Conservation (phyloP, 2,888 invertebrate genomes). For the Sthenelais limicola region DNA sequence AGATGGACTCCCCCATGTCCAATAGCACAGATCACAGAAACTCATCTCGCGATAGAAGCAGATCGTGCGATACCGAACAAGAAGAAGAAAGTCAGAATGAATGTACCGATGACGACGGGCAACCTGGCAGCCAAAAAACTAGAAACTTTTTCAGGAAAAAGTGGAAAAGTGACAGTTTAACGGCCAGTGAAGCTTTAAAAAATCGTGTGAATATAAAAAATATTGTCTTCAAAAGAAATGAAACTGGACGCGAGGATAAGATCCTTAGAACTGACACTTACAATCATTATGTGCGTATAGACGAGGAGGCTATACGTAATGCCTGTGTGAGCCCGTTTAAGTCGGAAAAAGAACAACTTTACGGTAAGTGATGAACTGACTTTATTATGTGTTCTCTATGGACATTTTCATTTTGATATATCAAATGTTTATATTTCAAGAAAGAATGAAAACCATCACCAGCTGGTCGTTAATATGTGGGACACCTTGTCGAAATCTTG, state of each 20-base stretch:
- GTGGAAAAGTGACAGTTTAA: slow-evolving; percentile 17
- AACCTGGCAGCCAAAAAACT: neutral
- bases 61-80: slow-evolving; percentile 23
- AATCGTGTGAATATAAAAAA: neutral
- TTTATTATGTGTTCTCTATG: too few species aligned
- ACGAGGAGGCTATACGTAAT: neutral
- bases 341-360: slow-evolving; percentile 7
- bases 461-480: too few species aligned
- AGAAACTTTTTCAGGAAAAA: slow-evolving; percentile 30
- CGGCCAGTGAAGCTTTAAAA: slow-evolving; percentile 6
- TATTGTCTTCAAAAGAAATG: slow-evolving; percentile 13
- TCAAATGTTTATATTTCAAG: too few species aligned
- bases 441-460: too few species aligned
- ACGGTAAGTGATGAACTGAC: too few species aligned
- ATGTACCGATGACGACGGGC: slow-evolving; percentile 14
- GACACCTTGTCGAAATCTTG: too few species aligned
- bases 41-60: slow-evolving; percentile 16
- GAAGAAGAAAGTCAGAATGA: neutral
- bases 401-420: too few species aligned
- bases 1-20: slow-evolving; percentile 4
- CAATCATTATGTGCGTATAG: slow-evolving; percentile 2
- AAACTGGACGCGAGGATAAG: neutral
- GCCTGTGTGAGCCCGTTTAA: slow-evolving; percentile 20
- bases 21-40: slow-evolving; percentile 19
- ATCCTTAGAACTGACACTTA: slow-evolving; percentile 4